phyloP scores from a whole-genome alignment of 2,888 invertebrate species.

The Salpingus planirostris region DNA sequence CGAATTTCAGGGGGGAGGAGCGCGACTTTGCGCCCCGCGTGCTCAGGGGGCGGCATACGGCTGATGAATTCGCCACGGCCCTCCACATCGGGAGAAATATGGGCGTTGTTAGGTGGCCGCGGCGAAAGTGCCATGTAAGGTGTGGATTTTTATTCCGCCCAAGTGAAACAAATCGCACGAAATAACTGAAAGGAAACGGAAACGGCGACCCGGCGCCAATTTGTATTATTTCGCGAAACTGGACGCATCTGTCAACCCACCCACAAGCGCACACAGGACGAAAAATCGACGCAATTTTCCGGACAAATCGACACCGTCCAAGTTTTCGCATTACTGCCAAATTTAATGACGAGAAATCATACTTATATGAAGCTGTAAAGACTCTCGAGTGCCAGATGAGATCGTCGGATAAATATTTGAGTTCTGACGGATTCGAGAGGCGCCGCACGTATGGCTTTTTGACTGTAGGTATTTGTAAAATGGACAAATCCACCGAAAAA shows the following conservation, averaged over 20 bases:
- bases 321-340: too few relatives aligned
- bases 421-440: slow-evolving; percentile 17
- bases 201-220: background rate
- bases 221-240: slow-evolving; percentile 4
- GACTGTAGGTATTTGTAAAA: slow-evolving; percentile 33
- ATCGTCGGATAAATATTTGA: slow-evolving; percentile 25
- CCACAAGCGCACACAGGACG: too few relatives aligned
- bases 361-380: background rate
- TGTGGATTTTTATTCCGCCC: slow-evolving; percentile 1
- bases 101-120: background rate
- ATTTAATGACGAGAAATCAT: background rate
- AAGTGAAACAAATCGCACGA: slow-evolving; percentile 2
- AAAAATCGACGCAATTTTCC: too few relatives aligned
- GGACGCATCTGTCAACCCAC: too few relatives aligned
- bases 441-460: slow-evolving; percentile 28
- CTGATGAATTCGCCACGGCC: too few relatives aligned
- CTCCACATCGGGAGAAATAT: too few relatives aligned
- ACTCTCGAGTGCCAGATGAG: slow-evolving; percentile 1
- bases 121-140: background rate
- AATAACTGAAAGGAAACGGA: background rate
- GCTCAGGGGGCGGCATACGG: too few relatives aligned
- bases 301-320: too few relatives aligned
- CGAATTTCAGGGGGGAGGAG: slow-evolving; percentile 25
- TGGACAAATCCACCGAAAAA: slow-evolving; percentile 33
- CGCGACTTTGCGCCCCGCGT: too few relatives aligned